Percentiles rank a stretch among this genome's conserved stretches.
Conservation (phyloP, 2,888 invertebrate genomes). For the Protula sp. region DNA sequence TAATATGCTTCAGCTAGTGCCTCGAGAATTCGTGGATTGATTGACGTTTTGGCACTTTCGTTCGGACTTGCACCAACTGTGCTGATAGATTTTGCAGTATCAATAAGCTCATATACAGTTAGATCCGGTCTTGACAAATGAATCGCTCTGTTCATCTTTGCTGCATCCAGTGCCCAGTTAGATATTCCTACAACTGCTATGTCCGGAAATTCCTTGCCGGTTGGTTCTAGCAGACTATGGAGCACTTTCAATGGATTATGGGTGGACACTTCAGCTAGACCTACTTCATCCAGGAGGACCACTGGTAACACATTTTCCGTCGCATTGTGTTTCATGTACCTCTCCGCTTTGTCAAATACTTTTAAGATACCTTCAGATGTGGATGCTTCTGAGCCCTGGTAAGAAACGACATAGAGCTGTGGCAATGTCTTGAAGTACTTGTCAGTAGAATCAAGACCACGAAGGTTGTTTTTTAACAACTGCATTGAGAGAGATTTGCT, state of each 20-base stretch:
- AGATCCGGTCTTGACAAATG: constrained; percentile 13
- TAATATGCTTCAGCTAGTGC: constrained; percentile 7
- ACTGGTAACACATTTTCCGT: constrained; percentile 27
- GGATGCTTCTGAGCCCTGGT: constrained; percentile 34
- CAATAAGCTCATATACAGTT: constrained; percentile 7
- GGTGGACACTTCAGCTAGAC: constrained; percentile 33
- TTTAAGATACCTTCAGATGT: constrained; percentile 36
- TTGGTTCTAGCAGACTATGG: constrained; percentile 32
- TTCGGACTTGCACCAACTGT: not conserved
- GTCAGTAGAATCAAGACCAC: constrained; percentile 31
- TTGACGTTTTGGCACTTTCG: not conserved
- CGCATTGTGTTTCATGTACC: constrained; percentile 25
- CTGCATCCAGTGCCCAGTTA: constrained; percentile 24
- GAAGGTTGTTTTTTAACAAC: constrained; percentile 28
- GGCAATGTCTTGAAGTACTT: constrained; percentile 26
- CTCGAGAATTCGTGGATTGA: not conserved
- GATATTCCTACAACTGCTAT: constrained; percentile 29
- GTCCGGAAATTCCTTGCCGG: constrained; percentile 22
- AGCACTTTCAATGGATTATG: constrained; percentile 37
- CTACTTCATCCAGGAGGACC: constrained; percentile 37
- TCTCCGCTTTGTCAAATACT: constrained; percentile 32
- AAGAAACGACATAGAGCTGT: constrained; percentile 30
- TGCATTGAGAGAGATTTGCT: constrained; percentile 35
- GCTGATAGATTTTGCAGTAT: constrained; percentile 9
- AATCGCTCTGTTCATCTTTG: constrained; percentile 26